Base-by-base conservation (phyloP, 2,888 invertebrate genomes). In the Cheilosia variabilis region DNA sequence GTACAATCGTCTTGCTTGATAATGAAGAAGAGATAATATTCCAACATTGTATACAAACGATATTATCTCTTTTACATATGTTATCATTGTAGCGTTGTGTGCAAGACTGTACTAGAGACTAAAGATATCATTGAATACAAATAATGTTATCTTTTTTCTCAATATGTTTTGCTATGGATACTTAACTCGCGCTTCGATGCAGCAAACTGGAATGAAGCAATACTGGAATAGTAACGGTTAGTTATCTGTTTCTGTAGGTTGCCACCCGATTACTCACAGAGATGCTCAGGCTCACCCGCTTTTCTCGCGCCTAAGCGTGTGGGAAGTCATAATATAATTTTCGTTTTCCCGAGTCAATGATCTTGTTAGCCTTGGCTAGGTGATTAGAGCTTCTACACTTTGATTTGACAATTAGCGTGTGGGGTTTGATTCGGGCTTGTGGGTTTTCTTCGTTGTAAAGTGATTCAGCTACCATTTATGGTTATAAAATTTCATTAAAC, bases 361-460 rank as follows among this genome's bases (percentile, higher is more conserved):
- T 65, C 41, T 66, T 37, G 66, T 58, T 76, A 66, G 57, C 63
- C 22, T 57, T 75, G 55, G 43, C n/a, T 53, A 4, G 45, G 45
- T 4, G 17, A 55, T 45, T 47, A 47, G 13, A 22, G 45, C n/a
- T 45, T 17, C 62, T 4, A 34, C 9, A 34, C 47, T 31, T 50
- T 47, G 58, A 57, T 58, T 58, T 43, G 31, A 58, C 19, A 45
- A 57, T 47, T 57, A 57, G 10, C 41, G 13, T 66, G 22, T 41
- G 55, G 43, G 53, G 53, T 3, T 45, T 45, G 17, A 4, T 17
- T 22, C 10, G 15, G 43, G 43, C 22, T 41, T 52, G 58, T 71
- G 31, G 55, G 55, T 4, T 27, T 55, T 31, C 6, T 10, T 60
- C 4, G 50, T 6, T 15, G 7, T 7, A 27, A 22, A 71, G 34